phyloP scores from a whole-genome alignment of 2,113 vertebrate genomes.

The Phoenicopterus ruber region DNA sequence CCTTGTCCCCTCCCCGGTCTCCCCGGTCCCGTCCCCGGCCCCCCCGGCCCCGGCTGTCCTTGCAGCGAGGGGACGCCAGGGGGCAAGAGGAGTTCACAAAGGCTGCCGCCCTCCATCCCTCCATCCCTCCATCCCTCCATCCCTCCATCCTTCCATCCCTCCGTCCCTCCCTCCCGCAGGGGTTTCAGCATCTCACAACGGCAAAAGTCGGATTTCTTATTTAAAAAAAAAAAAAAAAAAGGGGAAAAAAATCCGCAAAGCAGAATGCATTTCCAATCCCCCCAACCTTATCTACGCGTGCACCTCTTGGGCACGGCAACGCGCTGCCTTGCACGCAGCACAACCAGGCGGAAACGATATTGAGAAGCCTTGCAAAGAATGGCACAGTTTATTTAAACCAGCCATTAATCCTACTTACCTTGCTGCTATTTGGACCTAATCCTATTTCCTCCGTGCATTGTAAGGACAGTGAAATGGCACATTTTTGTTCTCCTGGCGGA shows the following conservation, averaged over 20 bases:
- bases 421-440: conserved; percentile 68
- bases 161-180: not conserved
- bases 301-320: conserved; percentile 41
- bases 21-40: not conserved
- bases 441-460: conserved; percentile 65
- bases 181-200: not conserved
- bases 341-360: conserved; percentile 10
- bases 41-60: conserved; percentile 37
- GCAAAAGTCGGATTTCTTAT: not conserved
- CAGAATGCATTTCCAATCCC: not conserved
- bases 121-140: not conserved
- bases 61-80: conserved; percentile 70
- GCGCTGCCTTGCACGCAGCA: conserved; percentile 4
- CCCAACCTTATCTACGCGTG: not conserved
- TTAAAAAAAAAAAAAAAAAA: not conserved
- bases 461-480: conserved; percentile 43
- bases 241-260: not conserved
- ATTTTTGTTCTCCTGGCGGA: conserved; percentile 28
- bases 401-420: conserved; percentile 75
- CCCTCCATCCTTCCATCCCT: not conserved
- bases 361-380: conserved; percentile 43
- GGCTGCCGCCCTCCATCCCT: not conserved
- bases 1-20: no score
- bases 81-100: conserved; percentile 73
- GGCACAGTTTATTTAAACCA: conserved; percentile 33